Conservation (phyloP, 1,140 invertebrate species). For the Pogonomyrmex californicus region DNA sequence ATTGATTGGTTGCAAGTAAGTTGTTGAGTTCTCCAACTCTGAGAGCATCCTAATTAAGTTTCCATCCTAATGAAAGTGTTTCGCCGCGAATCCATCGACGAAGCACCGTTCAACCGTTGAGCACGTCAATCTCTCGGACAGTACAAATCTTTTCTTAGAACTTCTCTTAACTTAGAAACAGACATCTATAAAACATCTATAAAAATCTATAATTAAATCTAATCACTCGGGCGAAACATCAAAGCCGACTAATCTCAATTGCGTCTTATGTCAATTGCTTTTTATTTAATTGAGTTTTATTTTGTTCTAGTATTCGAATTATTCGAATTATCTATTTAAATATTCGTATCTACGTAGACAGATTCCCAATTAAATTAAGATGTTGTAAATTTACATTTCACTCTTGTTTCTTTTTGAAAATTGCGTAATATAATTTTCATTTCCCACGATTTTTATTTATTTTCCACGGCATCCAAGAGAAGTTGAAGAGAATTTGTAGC, state of each 20-base stretch:
- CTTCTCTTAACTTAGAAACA: conserved; percentile 64
- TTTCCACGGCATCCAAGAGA: background rate
- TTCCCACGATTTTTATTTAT: background rate
- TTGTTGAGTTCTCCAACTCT: conserved; percentile 42
- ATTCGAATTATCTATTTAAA: background rate
- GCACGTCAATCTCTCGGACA: background rate
- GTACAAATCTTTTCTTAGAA: conserved; percentile 66
- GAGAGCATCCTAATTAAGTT: conserved; percentile 56
- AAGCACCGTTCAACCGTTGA: conserved; percentile 9
- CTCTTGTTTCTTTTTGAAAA: background rate
- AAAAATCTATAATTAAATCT: conserved; percentile 69
- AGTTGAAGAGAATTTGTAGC: background rate
- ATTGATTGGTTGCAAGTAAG: conserved; percentile 49
- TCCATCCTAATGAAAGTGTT: conserved; percentile 66
- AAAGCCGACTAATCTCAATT: conserved; percentile 54
- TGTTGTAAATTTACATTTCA: background rate
- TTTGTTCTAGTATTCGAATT: background rate
- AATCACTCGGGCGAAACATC: conserved; percentile 41
- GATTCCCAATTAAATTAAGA: background rate
- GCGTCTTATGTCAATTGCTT: conserved; percentile 2
- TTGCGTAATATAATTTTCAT: background rate
- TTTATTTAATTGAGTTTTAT: conserved; percentile 36
- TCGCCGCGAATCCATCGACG: conserved; percentile 33
- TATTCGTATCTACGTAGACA: background rate
- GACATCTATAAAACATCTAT: conserved; percentile 55